phyloP scores from a whole-genome alignment of 2,113 vertebrate genomes.

The Gambusia affinis region DNA sequence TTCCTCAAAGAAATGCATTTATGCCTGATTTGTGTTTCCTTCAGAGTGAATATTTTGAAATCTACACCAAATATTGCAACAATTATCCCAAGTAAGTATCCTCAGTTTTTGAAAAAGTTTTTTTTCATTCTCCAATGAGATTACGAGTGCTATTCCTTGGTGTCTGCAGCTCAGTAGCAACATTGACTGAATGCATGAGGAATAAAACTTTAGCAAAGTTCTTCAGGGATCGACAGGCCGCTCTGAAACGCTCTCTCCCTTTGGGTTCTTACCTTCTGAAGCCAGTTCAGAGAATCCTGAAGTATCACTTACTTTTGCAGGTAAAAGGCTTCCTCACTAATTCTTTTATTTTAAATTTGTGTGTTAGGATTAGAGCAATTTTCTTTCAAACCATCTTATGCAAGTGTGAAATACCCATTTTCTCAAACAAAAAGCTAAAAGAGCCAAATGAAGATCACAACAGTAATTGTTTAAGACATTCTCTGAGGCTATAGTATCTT shows the following conservation, averaged over 20 bases:
- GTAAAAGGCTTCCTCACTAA: conserved; percentile 61
- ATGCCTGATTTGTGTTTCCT: conserved; percentile 8
- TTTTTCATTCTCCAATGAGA: background rate
- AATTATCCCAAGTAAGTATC: conserved; percentile 97
- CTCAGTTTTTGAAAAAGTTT: background rate
- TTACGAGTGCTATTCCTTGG: background rate
- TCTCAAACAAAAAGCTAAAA: background rate
- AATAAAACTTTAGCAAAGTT: conserved; percentile 91
- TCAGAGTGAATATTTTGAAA: conserved; percentile 95
- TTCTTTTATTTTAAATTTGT: background rate
- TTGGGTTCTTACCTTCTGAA: conserved; percentile 95
- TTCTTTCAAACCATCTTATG: background rate
- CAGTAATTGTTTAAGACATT: background rate
- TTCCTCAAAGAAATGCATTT: background rate
- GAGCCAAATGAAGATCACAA: too few species aligned
- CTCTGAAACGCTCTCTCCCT: conserved; percentile 87
- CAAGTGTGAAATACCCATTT: background rate
- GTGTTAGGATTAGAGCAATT: background rate
- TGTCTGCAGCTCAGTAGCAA: conserved; percentile 86
- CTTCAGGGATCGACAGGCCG: conserved; percentile 91
- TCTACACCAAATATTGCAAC: conserved; percentile 98
- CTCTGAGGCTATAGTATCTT: background rate
- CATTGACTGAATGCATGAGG: conserved; percentile 92
- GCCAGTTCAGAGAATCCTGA: conserved; percentile 96
- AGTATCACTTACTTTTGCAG: conserved; percentile 97